Evolutionary conservation across 1,140 invertebrate genomes (phyloP).

Genomic region (Battus philenor): DNA sequence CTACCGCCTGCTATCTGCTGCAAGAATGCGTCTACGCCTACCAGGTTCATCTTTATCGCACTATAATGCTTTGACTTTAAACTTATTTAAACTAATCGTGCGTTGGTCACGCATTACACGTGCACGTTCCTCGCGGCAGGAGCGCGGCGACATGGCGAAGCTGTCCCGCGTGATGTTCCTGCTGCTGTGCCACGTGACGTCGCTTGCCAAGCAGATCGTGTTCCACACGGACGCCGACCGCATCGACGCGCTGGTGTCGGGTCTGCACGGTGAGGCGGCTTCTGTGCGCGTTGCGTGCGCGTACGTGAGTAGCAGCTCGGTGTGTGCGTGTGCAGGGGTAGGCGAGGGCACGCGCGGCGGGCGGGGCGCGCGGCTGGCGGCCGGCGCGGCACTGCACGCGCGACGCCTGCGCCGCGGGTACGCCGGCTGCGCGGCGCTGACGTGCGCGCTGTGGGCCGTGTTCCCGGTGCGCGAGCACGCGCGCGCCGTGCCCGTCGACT

Average conservation of each 20-base stretch:
- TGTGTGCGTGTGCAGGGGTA: no score
- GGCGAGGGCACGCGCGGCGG: background rate
- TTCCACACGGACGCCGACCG: slow-evolving; percentile 38
- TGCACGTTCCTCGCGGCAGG: slow-evolving; percentile 19
- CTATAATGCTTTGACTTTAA: background rate
- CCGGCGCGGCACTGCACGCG: slow-evolving; percentile 22
- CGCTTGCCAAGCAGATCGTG: slow-evolving; percentile 52
- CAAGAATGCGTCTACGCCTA: slow-evolving; percentile 52
- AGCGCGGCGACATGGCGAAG: slow-evolving; percentile 43
- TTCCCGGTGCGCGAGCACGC: slow-evolving; percentile 34
- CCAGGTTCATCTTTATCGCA: slow-evolving; percentile 21
- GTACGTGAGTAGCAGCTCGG: no score
- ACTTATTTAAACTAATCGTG: background rate
- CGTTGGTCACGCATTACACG: no score
- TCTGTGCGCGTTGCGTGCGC: no score
- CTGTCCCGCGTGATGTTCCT: slow-evolving; percentile 60
- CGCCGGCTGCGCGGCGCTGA: slow-evolving; percentile 46
- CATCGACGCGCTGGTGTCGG: slow-evolving; percentile 35
- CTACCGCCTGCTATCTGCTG: slow-evolving; percentile 37
- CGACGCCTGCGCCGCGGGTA: slow-evolving; percentile 36
- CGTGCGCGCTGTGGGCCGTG: slow-evolving; percentile 54
- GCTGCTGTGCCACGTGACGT: slow-evolving; percentile 59
- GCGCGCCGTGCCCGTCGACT: slow-evolving; percentile 29
- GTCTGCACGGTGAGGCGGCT: slow-evolving; percentile 33
- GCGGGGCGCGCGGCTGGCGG: slow-evolving; percentile 13